These are phyloP conservation scores for Nannoperca obscura DNA, from an alignment of 2,797 vertebrate species.

Conservation along the genomic window DNA sequence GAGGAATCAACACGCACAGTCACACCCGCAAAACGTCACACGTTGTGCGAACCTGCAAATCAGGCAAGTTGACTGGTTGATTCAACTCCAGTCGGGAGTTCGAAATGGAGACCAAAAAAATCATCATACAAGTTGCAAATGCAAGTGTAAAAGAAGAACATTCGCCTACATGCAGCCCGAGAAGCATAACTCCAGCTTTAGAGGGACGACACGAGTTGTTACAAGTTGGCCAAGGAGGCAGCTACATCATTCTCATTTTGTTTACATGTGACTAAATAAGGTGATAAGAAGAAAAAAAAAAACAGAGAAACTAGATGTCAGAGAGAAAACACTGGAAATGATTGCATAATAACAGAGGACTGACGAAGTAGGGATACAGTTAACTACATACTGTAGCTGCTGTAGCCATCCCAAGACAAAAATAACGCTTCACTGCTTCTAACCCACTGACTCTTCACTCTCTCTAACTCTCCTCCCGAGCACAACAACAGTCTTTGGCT, in stretches of 20 bases:
- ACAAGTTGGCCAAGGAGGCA: background rate
- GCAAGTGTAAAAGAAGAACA: background rate
- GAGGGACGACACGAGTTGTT: background rate
- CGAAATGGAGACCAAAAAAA: too few relatives aligned
- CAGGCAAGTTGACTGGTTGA: background rate
- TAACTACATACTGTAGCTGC: conserved; percentile 27
- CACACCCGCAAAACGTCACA: background rate
- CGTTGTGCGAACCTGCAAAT: accelerated
- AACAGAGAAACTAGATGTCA: background rate
- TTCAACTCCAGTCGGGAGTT: too few relatives aligned
- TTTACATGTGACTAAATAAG: conserved; percentile 1
- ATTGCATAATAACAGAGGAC: conserved; percentile 19
- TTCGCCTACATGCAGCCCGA: background rate
- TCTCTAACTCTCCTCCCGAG: conserved; percentile 31
- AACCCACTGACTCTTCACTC: conserved; percentile 32
- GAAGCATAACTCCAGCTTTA: background rate
- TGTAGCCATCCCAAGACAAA: conserved; percentile 27
- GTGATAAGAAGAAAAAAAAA: background rate
- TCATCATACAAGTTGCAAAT: background rate
- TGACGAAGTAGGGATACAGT: conserved; percentile 2
- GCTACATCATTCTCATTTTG: conserved; percentile 4
- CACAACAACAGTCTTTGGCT: conserved; percentile 46
- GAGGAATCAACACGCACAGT: background rate
- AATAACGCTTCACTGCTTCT: conserved; percentile 38
- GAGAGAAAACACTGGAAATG: conserved; percentile 8